A percentile compares a stretch with the other conserved stretches of the same genome.
phyloP scores from a whole-genome alignment of 2,797 vertebrate species.

The Bufotes viridis region DNA sequence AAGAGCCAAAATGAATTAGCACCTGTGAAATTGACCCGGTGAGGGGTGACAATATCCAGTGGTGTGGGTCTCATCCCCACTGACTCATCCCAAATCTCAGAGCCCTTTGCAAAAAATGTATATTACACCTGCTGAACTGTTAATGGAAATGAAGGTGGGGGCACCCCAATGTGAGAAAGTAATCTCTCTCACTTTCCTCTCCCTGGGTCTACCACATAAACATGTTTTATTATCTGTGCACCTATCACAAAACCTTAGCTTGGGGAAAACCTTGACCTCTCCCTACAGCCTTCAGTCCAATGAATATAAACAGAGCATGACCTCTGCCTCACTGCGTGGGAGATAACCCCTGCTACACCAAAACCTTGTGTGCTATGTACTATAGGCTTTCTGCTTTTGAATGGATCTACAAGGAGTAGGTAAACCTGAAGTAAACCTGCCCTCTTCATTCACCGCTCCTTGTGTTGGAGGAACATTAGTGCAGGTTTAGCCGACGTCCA shows the following conservation, averaged over 20 bases:
- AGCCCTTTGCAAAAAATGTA: slow-evolving; percentile 79
- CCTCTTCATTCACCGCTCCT: neutral
- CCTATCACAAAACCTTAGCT: slow-evolving; percentile 20
- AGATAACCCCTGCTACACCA: neutral
- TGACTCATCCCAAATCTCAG: slow-evolving; percentile 86
- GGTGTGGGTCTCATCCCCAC: slow-evolving; percentile 89
- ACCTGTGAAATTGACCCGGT: slow-evolving; percentile 92
- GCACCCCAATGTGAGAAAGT: slow-evolving; percentile 74
- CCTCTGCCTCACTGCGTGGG: neutral
- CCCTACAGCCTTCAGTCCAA: neutral
- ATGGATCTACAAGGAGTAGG: neutral
- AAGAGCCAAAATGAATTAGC: slow-evolving; percentile 85
- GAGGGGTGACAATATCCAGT: slow-evolving; percentile 85
- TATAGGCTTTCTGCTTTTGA: neutral
- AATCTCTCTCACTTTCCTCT: slow-evolving; percentile 76
- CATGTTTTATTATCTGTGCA: slow-evolving; percentile 74
- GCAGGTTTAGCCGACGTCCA: too few species aligned
- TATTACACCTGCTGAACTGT: slow-evolving; percentile 94
- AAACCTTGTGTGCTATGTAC: neutral
- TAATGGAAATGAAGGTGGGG: slow-evolving; percentile 89
- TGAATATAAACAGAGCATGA: neutral
- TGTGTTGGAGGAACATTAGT: neutral
- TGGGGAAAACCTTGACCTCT: slow-evolving; percentile 4
- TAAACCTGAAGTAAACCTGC: neutral
- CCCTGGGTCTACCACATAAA: slow-evolving; percentile 87